Base-by-base conservation (phyloP, 2,113 vertebrate species). In the Xenopus borealis region DNA sequence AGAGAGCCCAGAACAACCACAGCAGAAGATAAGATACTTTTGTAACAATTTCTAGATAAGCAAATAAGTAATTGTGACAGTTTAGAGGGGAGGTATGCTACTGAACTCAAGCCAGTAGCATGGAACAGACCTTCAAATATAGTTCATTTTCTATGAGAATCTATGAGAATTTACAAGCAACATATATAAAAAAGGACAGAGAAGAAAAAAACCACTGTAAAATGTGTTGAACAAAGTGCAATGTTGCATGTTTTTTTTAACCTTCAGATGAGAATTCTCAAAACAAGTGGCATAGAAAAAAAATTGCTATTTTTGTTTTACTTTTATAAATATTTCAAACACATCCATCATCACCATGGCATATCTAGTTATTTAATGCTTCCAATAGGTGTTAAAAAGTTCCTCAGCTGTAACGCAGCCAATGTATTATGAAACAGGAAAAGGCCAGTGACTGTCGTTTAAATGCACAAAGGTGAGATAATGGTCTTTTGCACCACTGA, bases 401-500 rank as follows among this genome's bases (percentile, higher is more conserved):
- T 89, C 89, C 89, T 90, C 83, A 80, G 84, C 85, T 83, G 83
- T 57, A 87, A 83, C 47, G 72, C 80, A 81, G 89, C 83, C 89
- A 85, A 92, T 94, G 92, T 89, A 92, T 95, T 92, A 90, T 87
- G 83, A 91, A 90, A 79, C 69, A 89, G 83, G 85, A 75, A 85
- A 83, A 91, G 87, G 86, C 84, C 87, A 83, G 86, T 83, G 89
- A 88, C 89, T 84, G 80, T 82, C 88, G 91, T 86, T 88, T 84
- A 86, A 89, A 89, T 87, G 88, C 88, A 90, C 88, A 88, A 91
- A 92, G 94, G 90, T 94, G 90, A 92, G 93, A 93, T 94, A 94
- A 95, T 93, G 88, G 92, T 81, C 84, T 93, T 92, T 89, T 86
- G 84, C 89, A 83, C 89, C 90, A 89, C 91, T 93, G 88, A 89